phyloP scores from a whole-genome alignment of 64 coral and sea anemone genomes.

The Montipora foliosa region DNA sequence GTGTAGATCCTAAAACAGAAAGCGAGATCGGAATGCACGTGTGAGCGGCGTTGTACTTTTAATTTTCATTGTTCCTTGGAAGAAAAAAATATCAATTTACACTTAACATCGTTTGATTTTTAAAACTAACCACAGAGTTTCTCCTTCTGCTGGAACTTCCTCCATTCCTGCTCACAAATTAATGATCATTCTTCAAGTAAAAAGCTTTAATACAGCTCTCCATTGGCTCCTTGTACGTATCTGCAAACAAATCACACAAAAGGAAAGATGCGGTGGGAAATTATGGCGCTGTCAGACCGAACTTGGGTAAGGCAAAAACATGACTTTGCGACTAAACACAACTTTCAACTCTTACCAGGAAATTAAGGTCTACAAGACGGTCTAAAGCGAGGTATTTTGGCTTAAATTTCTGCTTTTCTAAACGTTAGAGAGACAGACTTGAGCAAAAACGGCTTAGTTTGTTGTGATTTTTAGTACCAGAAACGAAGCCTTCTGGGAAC shows the following conservation, averaged over 20 bases:
- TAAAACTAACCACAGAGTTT: conserved; percentile 16
- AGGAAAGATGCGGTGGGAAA: not conserved
- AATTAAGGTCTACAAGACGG: not conserved
- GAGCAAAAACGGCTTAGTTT: too few species aligned
- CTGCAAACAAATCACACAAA: not conserved
- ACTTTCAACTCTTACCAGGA: not conserved
- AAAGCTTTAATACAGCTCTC: not conserved
- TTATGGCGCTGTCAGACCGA: not conserved
- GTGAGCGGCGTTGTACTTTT: conserved; percentile 7
- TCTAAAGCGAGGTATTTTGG: not conserved
- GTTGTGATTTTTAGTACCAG: too few species aligned
- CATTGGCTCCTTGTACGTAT: too few species aligned
- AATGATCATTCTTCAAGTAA: not conserved
- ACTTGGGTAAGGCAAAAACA: conserved; percentile 16
- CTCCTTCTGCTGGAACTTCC: conserved; percentile 1
- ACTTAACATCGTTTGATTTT: not conserved
- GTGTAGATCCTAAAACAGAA: conserved; percentile 82
- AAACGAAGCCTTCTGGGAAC: not conserved
- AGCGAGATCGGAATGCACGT: conserved; percentile 33
- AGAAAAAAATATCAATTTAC: too few species aligned
- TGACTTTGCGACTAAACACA: not conserved
- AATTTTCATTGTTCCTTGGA: not conserved
- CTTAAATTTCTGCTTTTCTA: not conserved
- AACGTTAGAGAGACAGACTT: not conserved
- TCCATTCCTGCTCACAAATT: conserved; percentile 8